Conservation (phyloP, 2,797 vertebrate species). For the Diglossa cyanea region DNA sequence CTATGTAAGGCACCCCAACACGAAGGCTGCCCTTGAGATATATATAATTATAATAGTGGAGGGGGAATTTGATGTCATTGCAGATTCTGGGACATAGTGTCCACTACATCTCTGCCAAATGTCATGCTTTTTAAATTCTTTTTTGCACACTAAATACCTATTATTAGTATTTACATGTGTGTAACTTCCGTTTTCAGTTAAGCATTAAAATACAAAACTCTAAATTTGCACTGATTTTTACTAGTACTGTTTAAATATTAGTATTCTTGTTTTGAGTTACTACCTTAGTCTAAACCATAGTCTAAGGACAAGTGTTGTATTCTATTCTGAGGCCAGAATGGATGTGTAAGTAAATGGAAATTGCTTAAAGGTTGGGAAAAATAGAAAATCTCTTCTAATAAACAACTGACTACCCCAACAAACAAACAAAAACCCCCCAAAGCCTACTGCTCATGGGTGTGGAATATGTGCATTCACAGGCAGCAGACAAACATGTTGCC, state of each 20-base stretch:
- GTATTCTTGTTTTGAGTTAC: background rate
- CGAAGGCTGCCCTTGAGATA: background rate
- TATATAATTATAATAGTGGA: background rate
- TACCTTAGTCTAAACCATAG: background rate
- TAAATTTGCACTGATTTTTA: background rate
- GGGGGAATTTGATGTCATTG: background rate
- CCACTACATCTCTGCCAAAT: background rate
- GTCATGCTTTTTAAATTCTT: background rate
- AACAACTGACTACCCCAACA: background rate
- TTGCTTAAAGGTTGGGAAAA: background rate
- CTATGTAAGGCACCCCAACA: accelerated
- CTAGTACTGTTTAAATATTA: background rate
- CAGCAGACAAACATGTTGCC: background rate
- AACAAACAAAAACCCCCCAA: accelerated
- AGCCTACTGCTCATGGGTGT: background rate
- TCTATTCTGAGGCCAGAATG: background rate
- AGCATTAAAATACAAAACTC: background rate
- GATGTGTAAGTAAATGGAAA: background rate
- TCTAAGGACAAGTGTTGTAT: background rate
- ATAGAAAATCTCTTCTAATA: background rate
- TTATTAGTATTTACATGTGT: background rate
- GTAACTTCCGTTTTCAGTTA: background rate
- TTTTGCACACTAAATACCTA: background rate
- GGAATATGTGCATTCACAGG: background rate
- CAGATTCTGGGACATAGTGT: background rate